These are phyloP conservation scores for Phymanthus crucifer DNA, from an alignment of 92 coral and sea anemone genomes.

Conservation along the genomic window DNA sequence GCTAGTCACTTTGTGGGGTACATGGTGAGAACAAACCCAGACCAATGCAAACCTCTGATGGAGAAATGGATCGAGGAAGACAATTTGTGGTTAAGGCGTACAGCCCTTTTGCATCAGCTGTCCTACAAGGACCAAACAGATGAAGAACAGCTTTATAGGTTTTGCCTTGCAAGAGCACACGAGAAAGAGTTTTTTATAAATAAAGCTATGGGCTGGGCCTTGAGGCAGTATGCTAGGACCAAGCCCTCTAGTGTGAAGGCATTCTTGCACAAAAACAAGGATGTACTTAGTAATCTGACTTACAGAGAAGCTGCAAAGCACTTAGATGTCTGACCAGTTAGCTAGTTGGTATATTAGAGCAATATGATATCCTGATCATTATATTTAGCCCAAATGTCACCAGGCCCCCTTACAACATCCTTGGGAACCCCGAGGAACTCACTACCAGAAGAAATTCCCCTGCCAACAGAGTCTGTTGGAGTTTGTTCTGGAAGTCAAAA, in stretches of 20 bases:
- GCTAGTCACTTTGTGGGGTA: conserved; percentile 71
- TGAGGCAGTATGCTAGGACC: conserved; percentile 75
- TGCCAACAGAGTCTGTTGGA: too few relatives aligned
- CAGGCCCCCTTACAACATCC: too few relatives aligned
- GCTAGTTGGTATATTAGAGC: neutral
- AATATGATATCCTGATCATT: too few relatives aligned
- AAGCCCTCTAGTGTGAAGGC: conserved; percentile 58
- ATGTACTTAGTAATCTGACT: conserved; percentile 70
- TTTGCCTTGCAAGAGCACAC: conserved; percentile 72
- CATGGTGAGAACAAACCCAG: conserved; percentile 73
- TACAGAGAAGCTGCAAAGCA: conserved; percentile 32
- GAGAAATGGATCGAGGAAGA: conserved; percentile 89
- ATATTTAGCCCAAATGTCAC: too few relatives aligned
- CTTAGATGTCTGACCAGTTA: neutral
- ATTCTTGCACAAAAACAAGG: conserved; percentile 69
- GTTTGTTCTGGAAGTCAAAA: too few relatives aligned
- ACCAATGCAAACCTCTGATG: conserved; percentile 64
- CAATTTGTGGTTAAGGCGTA: conserved; percentile 94
- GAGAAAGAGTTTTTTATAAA: conserved; percentile 95
- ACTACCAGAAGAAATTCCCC: too few relatives aligned
- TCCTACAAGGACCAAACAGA: conserved; percentile 76
- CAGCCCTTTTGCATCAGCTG: conserved; percentile 89
- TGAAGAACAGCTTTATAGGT: conserved; percentile 72
- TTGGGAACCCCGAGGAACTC: too few relatives aligned
- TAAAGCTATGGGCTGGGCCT: conserved; percentile 96